These are phyloP conservation scores for Notothenia coriiceps DNA, from an alignment of 2,113 vertebrate genomes.

Conservation along the genomic window DNA sequence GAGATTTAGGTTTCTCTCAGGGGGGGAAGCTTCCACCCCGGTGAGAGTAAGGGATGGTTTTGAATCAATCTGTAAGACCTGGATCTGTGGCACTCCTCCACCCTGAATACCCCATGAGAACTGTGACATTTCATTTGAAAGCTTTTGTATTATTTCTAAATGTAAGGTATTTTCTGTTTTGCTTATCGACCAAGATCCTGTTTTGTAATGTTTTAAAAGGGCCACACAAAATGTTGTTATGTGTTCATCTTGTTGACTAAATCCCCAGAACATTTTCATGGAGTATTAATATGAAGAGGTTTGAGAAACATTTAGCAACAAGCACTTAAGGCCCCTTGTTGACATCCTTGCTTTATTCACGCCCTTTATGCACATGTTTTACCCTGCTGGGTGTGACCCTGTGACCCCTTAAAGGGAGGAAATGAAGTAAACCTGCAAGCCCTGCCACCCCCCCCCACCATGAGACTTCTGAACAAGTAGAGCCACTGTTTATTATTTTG, in stretches of 20 bases:
- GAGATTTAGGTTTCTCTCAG: slow-evolving; percentile 35
- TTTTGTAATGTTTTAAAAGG: not conserved
- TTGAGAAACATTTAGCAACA: slow-evolving; percentile 27
- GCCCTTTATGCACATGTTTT: slow-evolving; percentile 52
- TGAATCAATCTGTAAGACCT: slow-evolving; percentile 32
- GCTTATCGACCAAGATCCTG: not conserved
- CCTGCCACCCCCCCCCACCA: not conserved
- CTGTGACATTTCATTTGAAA: slow-evolving; percentile 9
- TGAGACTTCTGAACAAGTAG: slow-evolving; percentile 42
- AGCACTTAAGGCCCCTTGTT: slow-evolving; percentile 56
- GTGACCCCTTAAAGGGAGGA: slow-evolving; percentile 66
- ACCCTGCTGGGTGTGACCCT: slow-evolving; percentile 53
- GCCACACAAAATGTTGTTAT: not conserved
- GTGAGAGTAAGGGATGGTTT: slow-evolving; percentile 36
- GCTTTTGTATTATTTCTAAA: slow-evolving; percentile 4
- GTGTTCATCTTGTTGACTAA: not conserved
- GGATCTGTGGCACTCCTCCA: slow-evolving; percentile 18
- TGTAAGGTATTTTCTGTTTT: not conserved
- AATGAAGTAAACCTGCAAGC: slow-evolving; percentile 56
- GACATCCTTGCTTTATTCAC: slow-evolving; percentile 57
- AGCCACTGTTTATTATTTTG: slow-evolving; percentile 47
- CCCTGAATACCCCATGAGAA: not conserved
- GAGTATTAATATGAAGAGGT: not conserved
- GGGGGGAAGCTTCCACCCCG: slow-evolving; percentile 39
- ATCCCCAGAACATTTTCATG: slow-evolving; percentile 1